A percentile compares a stretch with the other conserved stretches of the same genome.
Evolutionary conservation across 1,140 invertebrate species (phyloP).

Genomic region (Bombus picipes): DNA sequence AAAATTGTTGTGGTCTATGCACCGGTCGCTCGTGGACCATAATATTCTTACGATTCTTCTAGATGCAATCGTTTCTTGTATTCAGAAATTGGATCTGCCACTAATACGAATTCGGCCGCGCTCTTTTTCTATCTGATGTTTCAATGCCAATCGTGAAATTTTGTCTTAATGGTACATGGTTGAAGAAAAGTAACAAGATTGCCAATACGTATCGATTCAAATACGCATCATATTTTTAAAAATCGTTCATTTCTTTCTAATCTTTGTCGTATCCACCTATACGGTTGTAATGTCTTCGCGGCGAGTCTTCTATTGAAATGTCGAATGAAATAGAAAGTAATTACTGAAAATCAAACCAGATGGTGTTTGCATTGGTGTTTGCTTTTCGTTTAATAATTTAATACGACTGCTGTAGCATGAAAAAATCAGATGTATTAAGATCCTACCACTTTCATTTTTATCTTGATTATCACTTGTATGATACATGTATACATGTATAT

Average conservation of each 20-base stretch:
- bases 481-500: background rate
- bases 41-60: conserved; percentile 59
- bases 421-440: background rate
- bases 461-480: background rate
- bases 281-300: background rate
- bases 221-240: background rate
- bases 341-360: background rate
- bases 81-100: conserved; percentile 50
- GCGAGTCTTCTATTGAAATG: background rate
- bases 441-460: background rate
- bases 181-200: background rate
- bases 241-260: background rate
- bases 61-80: conserved; percentile 44
- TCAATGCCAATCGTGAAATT: background rate
- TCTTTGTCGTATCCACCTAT: background rate
- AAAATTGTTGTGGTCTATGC: conserved; percentile 68
- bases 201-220: background rate
- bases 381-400: background rate
- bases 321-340: background rate
- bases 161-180: background rate
- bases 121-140: conserved; percentile 25
- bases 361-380: too few species aligned
- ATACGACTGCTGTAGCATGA: background rate
- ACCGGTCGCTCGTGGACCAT: conserved; percentile 43
- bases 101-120: conserved; percentile 19